Evolutionary conservation across 92 coral and sea anemone genomes (phyloP).

Genomic region (Epizoanthus stellaris): DNA sequence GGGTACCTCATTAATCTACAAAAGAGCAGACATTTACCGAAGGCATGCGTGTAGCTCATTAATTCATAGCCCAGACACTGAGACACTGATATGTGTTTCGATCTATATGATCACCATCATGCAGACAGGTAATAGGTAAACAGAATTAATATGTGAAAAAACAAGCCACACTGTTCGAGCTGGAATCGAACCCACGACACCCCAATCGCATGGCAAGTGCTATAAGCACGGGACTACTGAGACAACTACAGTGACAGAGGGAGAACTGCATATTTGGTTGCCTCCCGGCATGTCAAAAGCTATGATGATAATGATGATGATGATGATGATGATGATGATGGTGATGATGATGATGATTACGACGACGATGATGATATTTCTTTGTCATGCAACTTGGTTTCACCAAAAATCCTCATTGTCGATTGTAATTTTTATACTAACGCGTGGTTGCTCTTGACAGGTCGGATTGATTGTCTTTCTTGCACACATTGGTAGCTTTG

Average conservation of each 20-base stretch:
- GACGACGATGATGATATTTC: background rate
- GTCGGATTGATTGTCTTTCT: constrained; percentile 93
- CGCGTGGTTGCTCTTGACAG: constrained; percentile 39
- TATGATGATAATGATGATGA: background rate
- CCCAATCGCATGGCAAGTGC: too few species aligned
- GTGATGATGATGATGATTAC: background rate
- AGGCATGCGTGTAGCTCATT: too few species aligned
- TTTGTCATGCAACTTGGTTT: background rate
- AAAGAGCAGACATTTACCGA: background rate
- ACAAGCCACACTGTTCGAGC: too few species aligned
- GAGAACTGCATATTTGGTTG: background rate
- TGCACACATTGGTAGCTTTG: constrained; percentile 97
- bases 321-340: background rate
- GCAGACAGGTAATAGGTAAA: too few species aligned
- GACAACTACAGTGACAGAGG: background rate
- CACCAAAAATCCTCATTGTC: background rate
- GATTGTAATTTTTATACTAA: background rate
- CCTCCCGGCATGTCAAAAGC: background rate
- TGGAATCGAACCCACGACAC: too few species aligned
- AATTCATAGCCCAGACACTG: too few species aligned
- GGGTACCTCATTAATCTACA: background rate
- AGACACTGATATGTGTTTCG: too few species aligned
- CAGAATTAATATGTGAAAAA: too few species aligned
- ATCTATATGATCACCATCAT: too few species aligned
- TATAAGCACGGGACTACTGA: too few species aligned